Percentiles rank a stretch among this genome's conserved stretches.
Conservation (phyloP, 2,113 vertebrate species). For the Cavia aperea region DNA sequence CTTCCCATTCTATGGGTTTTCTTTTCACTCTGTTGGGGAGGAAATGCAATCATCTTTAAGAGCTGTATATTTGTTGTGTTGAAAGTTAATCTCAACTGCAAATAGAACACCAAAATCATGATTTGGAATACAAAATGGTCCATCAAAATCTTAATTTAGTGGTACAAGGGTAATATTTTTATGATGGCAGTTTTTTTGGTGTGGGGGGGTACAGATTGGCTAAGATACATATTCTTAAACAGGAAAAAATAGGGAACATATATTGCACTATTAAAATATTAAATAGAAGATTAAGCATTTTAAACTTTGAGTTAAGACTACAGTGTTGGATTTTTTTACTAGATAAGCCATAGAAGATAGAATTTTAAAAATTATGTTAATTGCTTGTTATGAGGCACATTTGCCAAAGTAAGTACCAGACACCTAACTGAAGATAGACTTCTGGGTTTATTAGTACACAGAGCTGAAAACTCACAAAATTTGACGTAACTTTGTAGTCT, state of each 20-base stretch:
- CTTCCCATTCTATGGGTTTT: too few relatives aligned
- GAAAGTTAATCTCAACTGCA: not conserved
- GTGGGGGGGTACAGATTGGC: not conserved
- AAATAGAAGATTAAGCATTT: constrained; percentile 12
- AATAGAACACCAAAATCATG: not conserved
- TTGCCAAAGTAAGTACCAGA: not conserved
- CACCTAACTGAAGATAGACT: not conserved
- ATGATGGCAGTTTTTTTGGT: not conserved
- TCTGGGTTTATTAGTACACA: constrained; percentile 30
- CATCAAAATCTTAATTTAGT: not conserved
- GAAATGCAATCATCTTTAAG: not conserved
- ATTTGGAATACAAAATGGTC: constrained; percentile 3
- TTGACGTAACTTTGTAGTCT: constrained; percentile 17
- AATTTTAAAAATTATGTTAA: not conserved
- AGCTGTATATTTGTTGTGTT: not conserved
- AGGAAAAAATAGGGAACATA: not conserved
- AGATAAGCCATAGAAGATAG: not conserved
- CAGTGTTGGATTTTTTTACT: not conserved
- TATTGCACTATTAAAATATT: not conserved
- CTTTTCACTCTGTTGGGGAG: too few relatives aligned
- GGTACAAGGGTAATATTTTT: not conserved
- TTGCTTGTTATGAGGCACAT: not conserved
- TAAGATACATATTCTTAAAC: not conserved
- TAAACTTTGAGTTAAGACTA: not conserved
- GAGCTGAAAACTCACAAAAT: constrained; percentile 26